A percentile compares a stretch with the other conserved stretches of the same genome.
Conservation (phyloP, 2,113 vertebrate genomes). For the Camelus dromedarius region DNA sequence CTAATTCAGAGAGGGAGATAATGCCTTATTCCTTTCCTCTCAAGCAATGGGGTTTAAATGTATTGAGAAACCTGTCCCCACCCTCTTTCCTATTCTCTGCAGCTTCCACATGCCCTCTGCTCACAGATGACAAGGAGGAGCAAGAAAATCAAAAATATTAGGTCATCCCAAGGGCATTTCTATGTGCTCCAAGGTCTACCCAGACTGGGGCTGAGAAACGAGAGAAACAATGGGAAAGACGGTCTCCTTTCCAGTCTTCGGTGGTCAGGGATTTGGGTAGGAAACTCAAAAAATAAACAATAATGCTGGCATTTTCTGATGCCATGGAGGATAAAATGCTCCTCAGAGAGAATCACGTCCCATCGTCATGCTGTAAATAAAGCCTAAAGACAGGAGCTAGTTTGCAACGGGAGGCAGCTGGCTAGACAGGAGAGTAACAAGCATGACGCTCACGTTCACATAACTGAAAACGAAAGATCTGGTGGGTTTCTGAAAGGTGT, state of each 20-base stretch:
- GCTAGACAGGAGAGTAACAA: not conserved
- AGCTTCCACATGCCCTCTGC: not conserved
- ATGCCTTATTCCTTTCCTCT: not conserved
- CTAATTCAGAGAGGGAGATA: not conserved
- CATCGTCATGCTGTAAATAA: not conserved
- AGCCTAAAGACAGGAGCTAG: not conserved
- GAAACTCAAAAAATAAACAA: not conserved
- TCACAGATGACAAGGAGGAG: not conserved
- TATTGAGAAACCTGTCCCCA: not conserved
- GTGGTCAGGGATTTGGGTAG: not conserved
- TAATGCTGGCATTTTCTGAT: not conserved
- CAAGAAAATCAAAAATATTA: not conserved
- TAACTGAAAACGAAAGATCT: not conserved
- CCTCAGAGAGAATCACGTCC: not conserved
- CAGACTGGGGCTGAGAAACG: not conserved
- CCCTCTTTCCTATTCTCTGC: not conserved
- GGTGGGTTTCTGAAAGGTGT: not conserved
- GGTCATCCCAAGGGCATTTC: not conserved
- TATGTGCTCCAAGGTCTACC: not conserved
- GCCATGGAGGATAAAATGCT: not conserved
- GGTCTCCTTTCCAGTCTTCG: not conserved
- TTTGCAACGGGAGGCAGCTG: not conserved
- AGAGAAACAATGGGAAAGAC: accelerated
- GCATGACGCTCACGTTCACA: not conserved
- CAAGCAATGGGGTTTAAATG: not conserved